phyloP scores from a whole-genome alignment of 2,797 vertebrate species.

The Lacerta viridis region DNA sequence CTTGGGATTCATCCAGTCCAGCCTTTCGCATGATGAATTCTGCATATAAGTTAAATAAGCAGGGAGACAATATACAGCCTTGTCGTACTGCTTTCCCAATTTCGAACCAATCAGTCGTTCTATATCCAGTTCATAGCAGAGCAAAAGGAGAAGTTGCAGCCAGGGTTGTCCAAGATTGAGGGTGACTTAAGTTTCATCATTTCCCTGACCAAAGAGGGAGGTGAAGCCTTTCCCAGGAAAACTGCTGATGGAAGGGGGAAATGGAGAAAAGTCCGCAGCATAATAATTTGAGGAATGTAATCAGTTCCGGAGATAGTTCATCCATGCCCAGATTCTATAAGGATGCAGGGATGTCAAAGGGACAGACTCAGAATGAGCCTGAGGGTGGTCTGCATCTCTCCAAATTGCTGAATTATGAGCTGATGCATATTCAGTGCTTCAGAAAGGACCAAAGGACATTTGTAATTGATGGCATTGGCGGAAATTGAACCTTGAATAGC shows the following conservation, averaged over 20 bases:
- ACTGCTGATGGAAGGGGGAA: neutral
- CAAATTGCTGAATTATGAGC: slow-evolving; percentile 16
- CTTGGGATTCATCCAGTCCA: too few relatives aligned
- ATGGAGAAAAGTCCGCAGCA: neutral
- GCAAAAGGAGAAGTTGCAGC: too few relatives aligned
- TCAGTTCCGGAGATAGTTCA: neutral
- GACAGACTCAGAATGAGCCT: neutral
- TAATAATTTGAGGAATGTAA: neutral
- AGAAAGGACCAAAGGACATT: neutral
- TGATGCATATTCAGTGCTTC: neutral
- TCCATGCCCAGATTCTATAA: neutral
- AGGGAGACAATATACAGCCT: too few relatives aligned
- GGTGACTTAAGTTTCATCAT: neutral
- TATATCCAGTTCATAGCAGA: too few relatives aligned
- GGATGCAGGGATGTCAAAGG: neutral
- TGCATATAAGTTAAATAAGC: too few relatives aligned
- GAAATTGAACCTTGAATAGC: slow-evolving; percentile 11
- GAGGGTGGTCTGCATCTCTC: neutral
- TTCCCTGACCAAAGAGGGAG: neutral
- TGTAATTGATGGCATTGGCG: slow-evolving; percentile 24
- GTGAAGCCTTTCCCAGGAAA: neutral
- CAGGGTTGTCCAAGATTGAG: neutral
- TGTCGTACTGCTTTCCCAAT: too few relatives aligned
- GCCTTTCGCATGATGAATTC: too few relatives aligned
- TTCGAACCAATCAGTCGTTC: too few relatives aligned